Evolutionary conservation across 2,888 invertebrate species (phyloP).

Genomic region (Zaprionus lineosus): DNA sequence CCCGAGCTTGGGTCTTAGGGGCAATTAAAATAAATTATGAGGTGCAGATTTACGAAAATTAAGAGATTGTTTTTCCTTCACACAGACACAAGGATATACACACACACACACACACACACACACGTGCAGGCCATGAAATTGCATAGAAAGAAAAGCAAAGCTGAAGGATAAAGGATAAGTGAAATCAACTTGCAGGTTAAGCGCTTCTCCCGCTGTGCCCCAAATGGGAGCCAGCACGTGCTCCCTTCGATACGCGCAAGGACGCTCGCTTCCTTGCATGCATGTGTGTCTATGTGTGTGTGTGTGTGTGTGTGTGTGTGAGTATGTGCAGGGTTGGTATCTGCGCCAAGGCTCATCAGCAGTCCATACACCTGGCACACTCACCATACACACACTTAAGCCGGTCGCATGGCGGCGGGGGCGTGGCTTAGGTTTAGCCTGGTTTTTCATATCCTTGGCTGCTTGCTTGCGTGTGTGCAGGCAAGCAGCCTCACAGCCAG

Average conservation of each 20-base stretch:
- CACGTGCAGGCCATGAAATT: slow-evolving; percentile 14
- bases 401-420: slow-evolving; percentile 23
- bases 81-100: slow-evolving; percentile 4
- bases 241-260: slow-evolving; percentile 17
- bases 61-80: slow-evolving; percentile 69
- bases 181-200: slow-evolving; percentile 78
- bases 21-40: slow-evolving; percentile 82
- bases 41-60: slow-evolving; percentile 81
- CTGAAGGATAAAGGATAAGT: slow-evolving; percentile 66
- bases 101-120: neutral
- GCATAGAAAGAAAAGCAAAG: slow-evolving; percentile 42
- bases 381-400: slow-evolving; percentile 36
- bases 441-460: slow-evolving; percentile 43
- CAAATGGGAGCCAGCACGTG: slow-evolving; percentile 52
- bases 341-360: slow-evolving; percentile 59
- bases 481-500: slow-evolving; percentile 32
- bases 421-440: slow-evolving; percentile 35
- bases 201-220: slow-evolving; percentile 32
- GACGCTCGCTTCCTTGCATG: slow-evolving; percentile 46
- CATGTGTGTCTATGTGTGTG: slow-evolving; percentile 7
- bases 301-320: slow-evolving; percentile 9
- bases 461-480: slow-evolving; percentile 16
- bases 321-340: slow-evolving; percentile 6
- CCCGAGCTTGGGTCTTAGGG: slow-evolving; percentile 57
- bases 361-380: slow-evolving; percentile 66